These are phyloP conservation scores for Drosophila planitibia DNA, from an alignment of 2,888 invertebrate species.

Conservation along the genomic window DNA sequence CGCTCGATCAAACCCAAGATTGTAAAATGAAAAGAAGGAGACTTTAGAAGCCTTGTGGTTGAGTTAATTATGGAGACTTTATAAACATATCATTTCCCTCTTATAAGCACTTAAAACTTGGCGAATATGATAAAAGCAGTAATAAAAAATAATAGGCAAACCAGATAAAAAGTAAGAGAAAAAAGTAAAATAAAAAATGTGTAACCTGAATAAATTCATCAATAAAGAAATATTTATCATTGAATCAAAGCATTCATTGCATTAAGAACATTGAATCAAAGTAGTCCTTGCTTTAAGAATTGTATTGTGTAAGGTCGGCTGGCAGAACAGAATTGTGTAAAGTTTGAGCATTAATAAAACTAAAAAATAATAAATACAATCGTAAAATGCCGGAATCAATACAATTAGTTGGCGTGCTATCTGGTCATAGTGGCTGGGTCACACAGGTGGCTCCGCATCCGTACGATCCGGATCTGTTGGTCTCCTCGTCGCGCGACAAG, in stretches of 20 bases:
- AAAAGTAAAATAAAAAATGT: not conserved
- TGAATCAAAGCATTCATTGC: not conserved
- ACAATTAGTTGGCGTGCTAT: conserved; percentile 96
- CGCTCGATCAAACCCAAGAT: not conserved
- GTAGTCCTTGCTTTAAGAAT: not conserved
- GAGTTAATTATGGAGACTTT: not conserved
- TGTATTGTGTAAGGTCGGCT: not conserved
- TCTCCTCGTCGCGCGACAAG: conserved; percentile 97
- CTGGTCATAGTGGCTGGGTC: conserved; percentile 99
- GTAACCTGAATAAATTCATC: not conserved
- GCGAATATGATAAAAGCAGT: not conserved
- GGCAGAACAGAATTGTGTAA: not conserved
- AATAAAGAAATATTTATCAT: not conserved
- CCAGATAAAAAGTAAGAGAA: not conserved
- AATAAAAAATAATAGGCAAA: not conserved
- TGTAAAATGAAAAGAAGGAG: not conserved
- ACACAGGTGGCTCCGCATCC: conserved; percentile 99
- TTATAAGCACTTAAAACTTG: not conserved
- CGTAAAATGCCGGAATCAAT: conserved; percentile 92
- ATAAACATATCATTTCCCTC: not conserved
- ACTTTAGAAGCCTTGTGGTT: not conserved
- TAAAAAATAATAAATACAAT: not conserved
- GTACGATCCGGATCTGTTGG: conserved; percentile 98
- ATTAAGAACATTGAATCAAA: not conserved
- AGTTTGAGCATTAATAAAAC: not conserved